phyloP scores from a whole-genome alignment of 2,113 vertebrate genomes.

The Egretta garzetta region DNA sequence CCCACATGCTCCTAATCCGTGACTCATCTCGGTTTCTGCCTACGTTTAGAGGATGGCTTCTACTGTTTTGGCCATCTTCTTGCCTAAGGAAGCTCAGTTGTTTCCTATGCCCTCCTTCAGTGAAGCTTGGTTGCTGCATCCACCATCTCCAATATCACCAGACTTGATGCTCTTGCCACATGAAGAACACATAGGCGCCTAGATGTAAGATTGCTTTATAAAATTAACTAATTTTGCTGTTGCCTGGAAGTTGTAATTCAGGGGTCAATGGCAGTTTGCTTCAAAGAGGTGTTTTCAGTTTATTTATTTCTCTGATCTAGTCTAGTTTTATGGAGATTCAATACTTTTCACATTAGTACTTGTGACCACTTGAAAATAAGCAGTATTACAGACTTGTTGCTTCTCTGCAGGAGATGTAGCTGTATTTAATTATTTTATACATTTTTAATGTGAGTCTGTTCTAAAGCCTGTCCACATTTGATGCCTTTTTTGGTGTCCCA shows the following conservation, averaged over 20 bases:
- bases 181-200: rapidly evolving
- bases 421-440: not conserved
- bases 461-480: not conserved
- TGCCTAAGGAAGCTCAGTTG: not conserved
- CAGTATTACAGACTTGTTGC: not conserved
- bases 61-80: not conserved
- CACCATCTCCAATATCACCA: rapidly evolving
- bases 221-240: not conserved
- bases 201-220: not conserved
- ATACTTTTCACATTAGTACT: not conserved
- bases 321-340: not conserved
- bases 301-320: not conserved
- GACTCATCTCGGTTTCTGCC: not conserved
- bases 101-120: not conserved
- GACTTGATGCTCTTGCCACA: not conserved
- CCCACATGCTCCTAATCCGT: not conserved
- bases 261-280: not conserved
- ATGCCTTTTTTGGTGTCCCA: not conserved
- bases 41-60: not conserved
- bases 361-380: not conserved
- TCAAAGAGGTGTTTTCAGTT: not conserved
- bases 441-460: not conserved
- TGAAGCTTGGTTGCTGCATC: not conserved
- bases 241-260: not conserved
- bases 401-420: not conserved